Base-by-base conservation (phyloP, 2,113 vertebrate species). In the Delphinus delphis region DNA sequence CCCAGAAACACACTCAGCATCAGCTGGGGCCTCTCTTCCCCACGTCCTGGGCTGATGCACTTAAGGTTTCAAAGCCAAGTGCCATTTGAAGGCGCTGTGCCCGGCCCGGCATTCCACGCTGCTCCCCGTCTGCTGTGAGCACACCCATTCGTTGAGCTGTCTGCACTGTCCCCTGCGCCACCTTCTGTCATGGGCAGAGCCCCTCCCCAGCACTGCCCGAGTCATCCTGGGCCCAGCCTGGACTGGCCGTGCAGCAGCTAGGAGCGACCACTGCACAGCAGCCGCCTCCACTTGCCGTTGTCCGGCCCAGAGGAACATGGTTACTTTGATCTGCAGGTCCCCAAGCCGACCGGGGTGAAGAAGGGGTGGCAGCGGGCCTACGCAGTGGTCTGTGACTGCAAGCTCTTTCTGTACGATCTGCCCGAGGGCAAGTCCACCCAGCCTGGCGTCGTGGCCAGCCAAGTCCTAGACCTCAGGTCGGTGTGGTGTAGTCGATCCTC, bases 341-440 rank as follows among this genome's bases (percentile, higher is more conserved):
- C 99, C 0, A 99, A 99, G 97, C 99, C 99, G 60, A 99, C 99
- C 0, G 99, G 99, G 3, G 99, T 99, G 98, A 99, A 99, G 98
- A 99, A 99, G 68, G 99, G 99, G 9, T 99, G 99, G 99, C 99
- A 99, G 98, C 98, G 99, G 82, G 99, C 99, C 1, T 99, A 99
- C 4, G 99, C 99, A 0, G 99, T 99, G 95, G 99, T 99, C 47
- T 99, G 99, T 6, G 99, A 99, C 98, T 99, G 99, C 92, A 99
- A 99, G 96, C 99, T 99, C 12, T 99, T 99, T 67, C 98, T 99
- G 44, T 99, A 99, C 25, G 99, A 99, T 85, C 98, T 99, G 76
- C 99, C 99, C 0, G 99, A 99, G 98, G 99, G 99, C 25, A 99
- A 99, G 98, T 99, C 99, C 92, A 99, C 99, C 17, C 99, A 99